Base-by-base conservation (phyloP, 1,140 invertebrate species). In the Cherax destructor region DNA sequence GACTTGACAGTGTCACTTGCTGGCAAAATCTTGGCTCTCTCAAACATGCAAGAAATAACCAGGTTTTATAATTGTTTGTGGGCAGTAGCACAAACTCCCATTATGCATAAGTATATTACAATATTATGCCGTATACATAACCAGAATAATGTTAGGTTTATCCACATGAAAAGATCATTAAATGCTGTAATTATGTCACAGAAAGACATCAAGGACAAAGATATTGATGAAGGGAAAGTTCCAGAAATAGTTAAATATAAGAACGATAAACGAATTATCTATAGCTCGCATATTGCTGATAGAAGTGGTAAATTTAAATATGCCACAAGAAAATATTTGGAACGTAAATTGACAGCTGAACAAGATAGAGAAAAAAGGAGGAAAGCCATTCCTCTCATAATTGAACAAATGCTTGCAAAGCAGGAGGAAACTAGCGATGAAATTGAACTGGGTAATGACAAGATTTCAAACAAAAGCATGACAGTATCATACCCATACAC, bases 401-500 rank as follows among this genome's bases (percentile, higher is more conserved):
- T 87, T 47, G 74, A 87, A 61, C 49, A 87, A 47, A 59, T 59
- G 47, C 21, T 87, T 3, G 21, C 41, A 13, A 30, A 9, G 77
- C 3, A 30, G 41, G 56, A 79, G 52, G n/a, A 77, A 56, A 56
- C 41, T n/a, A 52, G 50, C 79, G 49, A 56, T n/a, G 24, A 24
- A 3, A 52, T 9, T 61, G 74, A 87, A 78, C 41, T 49, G 47
- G 52, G 7, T 30, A 61, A 16, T 87, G 72, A 77, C 18, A 13
- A 76, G 49, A 9, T 30, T n/a, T 7, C 49, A 76, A 59, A 18
- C 4, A 11, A 76, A 52, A 30, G 50, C 30, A 30, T 21, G 16
- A 59, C n/a, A 13, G 30, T 77, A 47, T 13, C 56, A 41, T 87
- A 61, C 61, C 85, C 85, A 61, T 87, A 87, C 50, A 41, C 85